These are phyloP conservation scores for Gavialis gangeticus DNA, from an alignment of 2,113 vertebrate species.

Conservation along the genomic window DNA sequence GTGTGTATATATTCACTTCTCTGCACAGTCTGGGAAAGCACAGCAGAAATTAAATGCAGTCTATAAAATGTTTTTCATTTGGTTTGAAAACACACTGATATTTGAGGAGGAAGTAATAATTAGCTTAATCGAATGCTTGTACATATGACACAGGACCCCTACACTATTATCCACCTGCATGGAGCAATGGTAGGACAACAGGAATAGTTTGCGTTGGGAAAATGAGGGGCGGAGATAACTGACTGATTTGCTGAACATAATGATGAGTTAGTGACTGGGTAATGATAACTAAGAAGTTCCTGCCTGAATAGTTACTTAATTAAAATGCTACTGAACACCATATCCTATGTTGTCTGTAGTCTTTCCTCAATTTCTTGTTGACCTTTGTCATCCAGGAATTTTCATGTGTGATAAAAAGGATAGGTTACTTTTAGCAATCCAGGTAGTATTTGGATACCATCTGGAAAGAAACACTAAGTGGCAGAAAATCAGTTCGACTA, in stretches of 20 bases:
- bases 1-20: background rate
- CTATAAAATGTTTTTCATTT: background rate
- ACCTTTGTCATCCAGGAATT: background rate
- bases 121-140: background rate
- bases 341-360: fast-evolving
- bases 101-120: background rate
- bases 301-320: no score
- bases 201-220: background rate
- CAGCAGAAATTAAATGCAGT: background rate
- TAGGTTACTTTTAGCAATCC: background rate
- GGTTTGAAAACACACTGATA: background rate
- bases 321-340: no score
- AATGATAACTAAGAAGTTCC: no score
- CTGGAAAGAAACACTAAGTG: background rate
- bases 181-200: background rate
- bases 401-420: background rate
- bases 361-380: fast-evolving
- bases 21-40: background rate
- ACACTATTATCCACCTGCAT: background rate
- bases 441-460: background rate
- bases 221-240: background rate
- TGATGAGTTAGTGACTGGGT: background rate
- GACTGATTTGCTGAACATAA: background rate
- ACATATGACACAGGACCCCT: background rate
- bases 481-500: background rate